Conservation (phyloP, 2,888 invertebrate genomes). For the Temnothorax rugatulus region DNA sequence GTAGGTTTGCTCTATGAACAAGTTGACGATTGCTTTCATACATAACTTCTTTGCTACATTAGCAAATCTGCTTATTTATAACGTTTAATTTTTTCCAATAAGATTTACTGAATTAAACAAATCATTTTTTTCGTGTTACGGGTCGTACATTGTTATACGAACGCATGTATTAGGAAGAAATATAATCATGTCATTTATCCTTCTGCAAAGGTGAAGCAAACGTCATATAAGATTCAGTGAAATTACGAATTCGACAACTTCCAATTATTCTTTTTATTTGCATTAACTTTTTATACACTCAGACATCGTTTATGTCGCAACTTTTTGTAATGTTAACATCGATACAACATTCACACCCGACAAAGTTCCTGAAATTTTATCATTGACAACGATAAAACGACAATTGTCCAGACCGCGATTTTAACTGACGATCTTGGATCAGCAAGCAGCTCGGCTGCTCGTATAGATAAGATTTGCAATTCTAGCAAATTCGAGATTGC, state of each 20-base stretch:
- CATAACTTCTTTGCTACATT: too few species aligned
- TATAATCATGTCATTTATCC: not conserved
- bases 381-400: constrained; percentile 45
- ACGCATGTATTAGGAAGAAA: not conserved
- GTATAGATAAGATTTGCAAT: constrained; percentile 16
- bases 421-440: constrained; percentile 52
- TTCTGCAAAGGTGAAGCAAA: too few species aligned
- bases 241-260: constrained; percentile 9
- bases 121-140: too few species aligned
- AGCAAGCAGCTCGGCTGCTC: constrained; percentile 28
- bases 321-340: constrained; percentile 68
- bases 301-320: constrained; percentile 69
- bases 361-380: constrained; percentile 61
- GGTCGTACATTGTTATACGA: not conserved
- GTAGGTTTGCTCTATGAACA: too few species aligned
- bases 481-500: constrained; percentile 9
- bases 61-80: too few species aligned
- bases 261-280: constrained; percentile 66
- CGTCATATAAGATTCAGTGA: not conserved
- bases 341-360: constrained; percentile 69
- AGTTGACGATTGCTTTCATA: too few species aligned
- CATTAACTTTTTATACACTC: constrained; percentile 72
- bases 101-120: too few species aligned
- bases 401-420: constrained; percentile 20
- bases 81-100: too few species aligned